Evolutionary conservation across 2,797 vertebrate species (phyloP), one percentile per base, ranked within the genome.

Genomic region (Lateolabrax maculatus): DNA sequence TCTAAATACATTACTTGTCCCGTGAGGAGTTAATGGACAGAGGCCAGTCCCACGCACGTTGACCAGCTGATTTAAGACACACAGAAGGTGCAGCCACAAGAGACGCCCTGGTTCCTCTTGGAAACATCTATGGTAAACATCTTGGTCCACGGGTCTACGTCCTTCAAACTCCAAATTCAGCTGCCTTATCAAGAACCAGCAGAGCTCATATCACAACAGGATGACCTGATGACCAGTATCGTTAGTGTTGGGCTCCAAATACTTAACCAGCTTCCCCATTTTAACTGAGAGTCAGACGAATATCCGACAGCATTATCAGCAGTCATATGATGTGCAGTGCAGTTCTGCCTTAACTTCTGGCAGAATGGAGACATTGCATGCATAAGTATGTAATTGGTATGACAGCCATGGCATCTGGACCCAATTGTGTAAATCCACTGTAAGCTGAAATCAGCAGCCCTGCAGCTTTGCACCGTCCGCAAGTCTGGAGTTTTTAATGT

Each of bases 401-500:
- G 36, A 63, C 75, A 57, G 43, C 23, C 18, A 66, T 2, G 51
- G 41, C 71, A 79, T 71, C 64, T 72, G 75, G 63, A 37, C 25
- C 9, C 31, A 21, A 36, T 65, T 63, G 44, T 56, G 25, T 68
- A 55, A 79, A 64, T 49, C 39, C 25, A 58, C 23, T 8, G 55
- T 18, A 25, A 72, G 64, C 46, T 70, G 52, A 71, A 70, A 80
- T 66, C 62, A 75, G 65, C 66, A 60, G 44, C 25, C 16, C 18
- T 23, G 53, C 13, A 46, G 49, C 52, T 48, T 44, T 52, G 18
- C 9, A 29, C 18, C 61, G 31, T n/a, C n/a, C 0, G 1, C 15
- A 55, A 65, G 39, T 53, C 29, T 72, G 37, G 19, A 71, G 37
- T 66, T 34, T 11, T 63, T 23, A 11, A 31, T 11, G 9, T 44